These are phyloP conservation scores for Chymomyza amoena DNA, from an alignment of 2,888 invertebrate species.

Conservation along the genomic window DNA sequence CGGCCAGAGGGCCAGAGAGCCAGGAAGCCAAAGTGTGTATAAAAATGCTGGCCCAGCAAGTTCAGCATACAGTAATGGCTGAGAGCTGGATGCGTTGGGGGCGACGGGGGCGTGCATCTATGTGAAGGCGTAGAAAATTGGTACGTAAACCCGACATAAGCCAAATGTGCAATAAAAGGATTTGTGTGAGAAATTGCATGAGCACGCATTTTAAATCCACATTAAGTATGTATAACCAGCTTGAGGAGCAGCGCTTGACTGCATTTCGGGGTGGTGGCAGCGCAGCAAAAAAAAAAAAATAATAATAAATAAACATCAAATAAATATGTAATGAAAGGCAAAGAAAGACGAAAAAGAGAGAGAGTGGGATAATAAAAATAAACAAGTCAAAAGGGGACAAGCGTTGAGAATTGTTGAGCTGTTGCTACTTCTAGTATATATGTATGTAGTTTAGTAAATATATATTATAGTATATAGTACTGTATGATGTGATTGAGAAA, in stretches of 20 bases:
- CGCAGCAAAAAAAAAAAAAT: constrained; percentile 19
- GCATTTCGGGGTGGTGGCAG: background rate
- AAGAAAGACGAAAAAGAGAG: background rate
- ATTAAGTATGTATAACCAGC: constrained; percentile 58
- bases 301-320: constrained; percentile 56
- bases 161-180: constrained; percentile 74
- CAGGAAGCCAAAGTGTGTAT: constrained; percentile 27
- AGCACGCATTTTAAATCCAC: constrained; percentile 73
- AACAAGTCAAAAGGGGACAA: constrained; percentile 1
- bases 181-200: constrained; percentile 73
- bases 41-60: constrained; percentile 33
- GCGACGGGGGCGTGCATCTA: constrained; percentile 4
- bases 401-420: constrained; percentile 52
- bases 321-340: constrained; percentile 51
- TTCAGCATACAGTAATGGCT: background rate
- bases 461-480: background rate
- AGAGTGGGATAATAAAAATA: constrained; percentile 4
- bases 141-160: constrained; percentile 69
- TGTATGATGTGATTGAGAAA: constrained; percentile 48
- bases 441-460: background rate
- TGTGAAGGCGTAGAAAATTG: constrained; percentile 54
- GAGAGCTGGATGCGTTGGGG: background rate
- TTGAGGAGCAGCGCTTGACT: background rate
- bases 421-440: constrained; percentile 28
- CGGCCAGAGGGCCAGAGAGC: constrained; percentile 46